Base-by-base conservation (phyloP, 2,888 invertebrate species). In the Carcina quercana region DNA sequence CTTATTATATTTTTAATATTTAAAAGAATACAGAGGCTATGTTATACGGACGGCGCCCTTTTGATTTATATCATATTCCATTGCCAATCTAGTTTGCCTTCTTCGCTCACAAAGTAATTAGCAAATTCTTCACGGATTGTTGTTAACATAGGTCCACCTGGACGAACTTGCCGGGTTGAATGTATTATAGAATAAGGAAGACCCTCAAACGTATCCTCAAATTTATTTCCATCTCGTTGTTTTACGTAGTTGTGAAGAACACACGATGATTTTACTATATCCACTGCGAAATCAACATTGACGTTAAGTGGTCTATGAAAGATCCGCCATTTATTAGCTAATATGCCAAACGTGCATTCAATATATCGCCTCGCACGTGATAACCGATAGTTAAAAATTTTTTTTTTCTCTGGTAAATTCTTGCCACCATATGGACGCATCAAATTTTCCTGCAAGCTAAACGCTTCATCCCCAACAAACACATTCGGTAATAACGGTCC, bases 171-270 rank as follows among this genome's bases (percentile, higher is more conserved):
- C n/a, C n/a, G n/a, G n/a, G n/a, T n/a, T n/a, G n/a, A n/a, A n/a
- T n/a, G n/a, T n/a, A n/a, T n/a, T n/a, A n/a, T n/a, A n/a, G n/a
- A n/a, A n/a, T n/a, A n/a, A n/a, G n/a, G n/a, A n/a, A n/a, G n/a
- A n/a, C n/a, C n/a, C n/a, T n/a, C n/a, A n/a, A 29, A 13, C 5
- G 25, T 25, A 13, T 25, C 25, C 13, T 25, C 25, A 25, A 13
- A 25, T 5, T 11, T 25, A 25, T 13, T 13, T 13, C 25, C 25
- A n/a, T 25, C 25, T 25, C 25, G 12, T 5, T 13, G 7, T 13
- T 13, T 5, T 13, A 42, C 46, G 42, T 43, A 45, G 38, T 45
- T 42, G 24, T 38, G 42, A 21, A 39, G 12, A 21, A 39, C 15
- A 19, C 38, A 37, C 29, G 35, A 35, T 24, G 35, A 29, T 14